A percentile compares a stretch with the other conserved stretches of the same genome.
These are phyloP conservation scores for Meriones unguiculatus DNA, from an alignment of 2,113 vertebrate genomes.

Conservation along the genomic window DNA sequence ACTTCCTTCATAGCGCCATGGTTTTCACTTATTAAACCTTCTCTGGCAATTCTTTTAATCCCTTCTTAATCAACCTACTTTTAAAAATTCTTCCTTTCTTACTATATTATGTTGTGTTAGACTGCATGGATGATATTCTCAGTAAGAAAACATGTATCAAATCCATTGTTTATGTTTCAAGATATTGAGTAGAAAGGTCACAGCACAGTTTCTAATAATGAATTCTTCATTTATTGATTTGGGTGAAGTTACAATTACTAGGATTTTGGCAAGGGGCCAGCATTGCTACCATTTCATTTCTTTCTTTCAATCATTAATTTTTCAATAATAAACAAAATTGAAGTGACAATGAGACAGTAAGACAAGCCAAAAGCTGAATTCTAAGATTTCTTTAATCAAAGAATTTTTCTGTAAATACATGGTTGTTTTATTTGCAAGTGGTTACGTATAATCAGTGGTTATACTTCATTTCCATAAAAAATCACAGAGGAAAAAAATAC, in stretches of 20 bases:
- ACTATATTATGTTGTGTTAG: neutral
- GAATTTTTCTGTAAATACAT: neutral
- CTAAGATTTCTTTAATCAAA: constrained; percentile 4
- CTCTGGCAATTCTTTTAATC: neutral
- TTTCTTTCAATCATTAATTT: constrained; percentile 16
- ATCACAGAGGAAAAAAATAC: neutral
- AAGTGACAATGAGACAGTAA: neutral
- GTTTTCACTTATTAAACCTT: neutral
- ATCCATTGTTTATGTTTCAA: neutral
- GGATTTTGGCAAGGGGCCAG: neutral
- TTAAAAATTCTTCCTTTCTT: neutral
- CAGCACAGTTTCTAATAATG: constrained; percentile 29
- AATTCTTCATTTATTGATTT: neutral
- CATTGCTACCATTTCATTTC: neutral
- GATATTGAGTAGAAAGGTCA: constrained; percentile 33
- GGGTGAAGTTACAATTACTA: neutral
- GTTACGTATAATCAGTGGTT: neutral
- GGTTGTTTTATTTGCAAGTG: neutral
- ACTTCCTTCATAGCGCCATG: neutral
- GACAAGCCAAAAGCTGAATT: neutral
- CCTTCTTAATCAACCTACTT: neutral
- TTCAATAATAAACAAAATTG: neutral
- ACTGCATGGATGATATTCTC: neutral
- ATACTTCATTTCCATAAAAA: neutral
- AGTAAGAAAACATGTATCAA: neutral